Evolutionary conservation across 2,888 invertebrate genomes (phyloP).

Genomic region (Oscheius sp.): DNA sequence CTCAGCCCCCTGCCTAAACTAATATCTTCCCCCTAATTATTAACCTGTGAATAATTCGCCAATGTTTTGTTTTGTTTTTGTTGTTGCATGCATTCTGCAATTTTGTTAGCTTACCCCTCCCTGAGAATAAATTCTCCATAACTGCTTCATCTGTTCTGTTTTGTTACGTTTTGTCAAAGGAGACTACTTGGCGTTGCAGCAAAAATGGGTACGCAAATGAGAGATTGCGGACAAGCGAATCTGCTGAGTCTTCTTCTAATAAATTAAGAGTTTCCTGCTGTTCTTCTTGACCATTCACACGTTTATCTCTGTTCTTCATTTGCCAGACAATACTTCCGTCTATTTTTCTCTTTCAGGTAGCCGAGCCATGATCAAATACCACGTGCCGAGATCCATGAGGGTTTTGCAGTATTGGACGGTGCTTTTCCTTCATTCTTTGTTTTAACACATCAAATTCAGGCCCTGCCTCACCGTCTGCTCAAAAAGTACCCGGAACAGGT

Average conservation of each 20-base stretch:
- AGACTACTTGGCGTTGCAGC: not conserved
- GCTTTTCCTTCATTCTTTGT: not conserved
- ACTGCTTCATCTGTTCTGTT: too few species aligned
- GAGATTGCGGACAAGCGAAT: not conserved
- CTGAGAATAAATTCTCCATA: too few species aligned
- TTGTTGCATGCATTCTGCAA: too few species aligned
- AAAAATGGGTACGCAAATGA: not conserved
- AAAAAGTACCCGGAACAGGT: constrained; percentile 63
- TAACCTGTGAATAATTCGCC: too few species aligned
- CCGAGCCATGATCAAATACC: constrained; percentile 45
- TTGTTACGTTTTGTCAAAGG: too few species aligned
- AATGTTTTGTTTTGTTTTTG: too few species aligned
- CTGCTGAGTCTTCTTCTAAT: not conserved
- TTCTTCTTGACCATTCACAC: not conserved
- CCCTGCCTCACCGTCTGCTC: constrained; percentile 52
- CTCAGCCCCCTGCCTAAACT: not conserved
- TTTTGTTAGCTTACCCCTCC: too few species aligned
- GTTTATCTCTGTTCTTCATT: not conserved
- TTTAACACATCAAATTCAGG: constrained; percentile 24
- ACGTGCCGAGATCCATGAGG: constrained; percentile 53
- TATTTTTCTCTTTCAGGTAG: constrained; percentile 2
- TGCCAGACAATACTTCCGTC: not conserved
- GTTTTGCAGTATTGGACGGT: constrained; percentile 55
- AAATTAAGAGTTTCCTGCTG: not conserved
- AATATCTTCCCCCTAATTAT: too few species aligned